Evolutionary conservation across 1,140 invertebrate genomes (phyloP).

Genomic region (Trypoxylus dichotomus): DNA sequence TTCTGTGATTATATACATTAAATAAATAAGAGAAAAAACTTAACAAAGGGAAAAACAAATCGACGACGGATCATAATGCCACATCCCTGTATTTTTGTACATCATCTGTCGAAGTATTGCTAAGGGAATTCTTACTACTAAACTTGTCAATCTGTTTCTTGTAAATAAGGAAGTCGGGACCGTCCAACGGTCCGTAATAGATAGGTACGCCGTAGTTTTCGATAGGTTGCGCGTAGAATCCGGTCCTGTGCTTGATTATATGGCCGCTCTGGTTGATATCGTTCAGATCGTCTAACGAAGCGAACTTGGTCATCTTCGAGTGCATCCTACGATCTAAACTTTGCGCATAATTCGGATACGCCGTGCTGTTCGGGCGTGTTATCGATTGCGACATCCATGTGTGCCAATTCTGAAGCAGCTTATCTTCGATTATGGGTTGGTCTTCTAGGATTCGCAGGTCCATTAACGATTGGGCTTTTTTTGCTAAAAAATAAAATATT

Average conservation of each 20-base stretch:
- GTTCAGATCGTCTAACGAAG: conserved; percentile 48
- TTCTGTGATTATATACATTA: background rate
- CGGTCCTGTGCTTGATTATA: conserved; percentile 49
- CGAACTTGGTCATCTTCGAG: conserved; percentile 44
- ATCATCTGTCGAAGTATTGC: conserved; percentile 51
- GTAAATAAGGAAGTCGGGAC: conserved; percentile 52
- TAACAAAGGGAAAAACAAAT: background rate
- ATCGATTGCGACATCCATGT: conserved; percentile 42
- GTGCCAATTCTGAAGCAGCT: conserved; percentile 37
- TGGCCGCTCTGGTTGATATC: conserved; percentile 39
- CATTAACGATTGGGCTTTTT: conserved; percentile 60
- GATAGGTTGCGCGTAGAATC: conserved; percentile 51
- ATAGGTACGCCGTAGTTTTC: conserved; percentile 51
- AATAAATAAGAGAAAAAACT: conserved; percentile 14
- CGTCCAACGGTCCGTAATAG: conserved; percentile 52
- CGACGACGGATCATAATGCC: conserved; percentile 42
- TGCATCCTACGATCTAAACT: conserved; percentile 35
- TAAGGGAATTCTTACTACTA: conserved; percentile 51
- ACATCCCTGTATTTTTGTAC: conserved; percentile 53
- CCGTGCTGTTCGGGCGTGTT: conserved; percentile 37
- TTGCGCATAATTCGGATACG: conserved; percentile 35
- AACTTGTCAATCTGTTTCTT: conserved; percentile 51
- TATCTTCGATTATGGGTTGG: conserved; percentile 31
- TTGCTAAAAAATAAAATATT: conserved; percentile 50
- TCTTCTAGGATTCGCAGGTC: conserved; percentile 56